Evolutionary conservation across 2,888 invertebrate species (phyloP).

Genomic region (Sthenelais limicola): DNA sequence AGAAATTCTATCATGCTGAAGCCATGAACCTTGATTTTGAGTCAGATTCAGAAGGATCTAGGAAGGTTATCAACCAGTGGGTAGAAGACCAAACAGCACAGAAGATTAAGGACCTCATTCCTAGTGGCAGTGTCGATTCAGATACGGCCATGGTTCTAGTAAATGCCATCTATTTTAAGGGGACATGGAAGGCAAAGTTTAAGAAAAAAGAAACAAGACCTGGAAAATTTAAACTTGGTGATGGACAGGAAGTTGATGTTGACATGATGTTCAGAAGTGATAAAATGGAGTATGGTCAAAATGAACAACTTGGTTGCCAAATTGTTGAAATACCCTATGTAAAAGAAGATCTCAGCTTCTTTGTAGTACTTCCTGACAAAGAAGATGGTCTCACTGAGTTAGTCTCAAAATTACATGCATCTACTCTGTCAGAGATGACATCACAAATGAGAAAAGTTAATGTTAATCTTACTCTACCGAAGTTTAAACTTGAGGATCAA

Average conservation of each 20-base stretch:
- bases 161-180: constrained; percentile 75
- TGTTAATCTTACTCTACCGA: constrained; percentile 56
- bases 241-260: constrained; percentile 73
- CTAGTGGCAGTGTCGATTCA: constrained; percentile 72
- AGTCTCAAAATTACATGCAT: constrained; percentile 31
- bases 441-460: constrained; percentile 1
- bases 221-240: constrained; percentile 78
- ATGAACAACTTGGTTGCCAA: constrained; percentile 80
- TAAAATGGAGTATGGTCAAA: constrained; percentile 70
- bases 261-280: constrained; percentile 81
- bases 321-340: constrained; percentile 82
- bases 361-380: constrained; percentile 62
- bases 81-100: constrained; percentile 85
- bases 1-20: constrained; percentile 53
- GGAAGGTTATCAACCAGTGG: constrained; percentile 83
- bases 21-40: constrained; percentile 59
- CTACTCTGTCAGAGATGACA: background rate
- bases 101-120: constrained; percentile 85
- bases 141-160: constrained; percentile 71
- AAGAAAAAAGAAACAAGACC: constrained; percentile 76
- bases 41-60: constrained; percentile 65
- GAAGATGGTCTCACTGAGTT: constrained; percentile 54
- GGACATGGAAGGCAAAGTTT: constrained; percentile 75
- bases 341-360: constrained; percentile 59
- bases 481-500: constrained; percentile 58